Evolutionary conservation across 1,140 invertebrate species (phyloP), one percentile per base, ranked within the genome.

Genomic region (Atta cephalotes): DNA sequence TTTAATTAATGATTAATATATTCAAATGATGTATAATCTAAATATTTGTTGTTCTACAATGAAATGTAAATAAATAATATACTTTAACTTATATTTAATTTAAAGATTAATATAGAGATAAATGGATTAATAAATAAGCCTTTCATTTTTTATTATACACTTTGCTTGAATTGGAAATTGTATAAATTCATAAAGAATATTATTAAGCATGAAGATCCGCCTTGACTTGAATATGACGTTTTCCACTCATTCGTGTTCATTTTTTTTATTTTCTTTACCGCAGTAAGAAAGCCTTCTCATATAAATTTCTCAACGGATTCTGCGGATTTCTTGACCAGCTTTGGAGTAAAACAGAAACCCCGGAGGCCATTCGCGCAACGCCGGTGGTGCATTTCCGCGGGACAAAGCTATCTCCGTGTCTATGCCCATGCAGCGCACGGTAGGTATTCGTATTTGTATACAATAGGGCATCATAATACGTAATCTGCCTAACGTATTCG

Each of bases 381-480:
- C 68, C 74, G 60, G 76, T 77, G 76, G 51, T 77, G 81, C 82
- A 74, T 91, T 81, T 87, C 63, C 76, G 53, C 35, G 62, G 49
- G 87, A 91, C 90, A 91, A 91, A 90, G 90, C 90, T 91, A 91
- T 91, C 90, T 91, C 72, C 53, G 80, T 84, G 90, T 88, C 85
- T 91, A 88, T 86, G 86, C 89, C 88, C 86, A 87, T 90, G 88
- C 87, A 81, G 77, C 87, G 70, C 88, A 66, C 68, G 87, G 87
- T 90, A 86, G 85, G 89, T 74, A 91, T 88, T 91, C 89, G 91
- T 93, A 94, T 94, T 94, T 94, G 93, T 94, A 94, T 94, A 94
- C 94, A 94, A 94, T 94, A 93, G 94, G 90, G 92, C 92, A 94
- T 94, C 93, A 93, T 94, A 94, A 94, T 94, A 92, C 92, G 91